Conservation (phyloP, 2,797 vertebrate genomes). For the Schizopygopsis pylzovi region DNA sequence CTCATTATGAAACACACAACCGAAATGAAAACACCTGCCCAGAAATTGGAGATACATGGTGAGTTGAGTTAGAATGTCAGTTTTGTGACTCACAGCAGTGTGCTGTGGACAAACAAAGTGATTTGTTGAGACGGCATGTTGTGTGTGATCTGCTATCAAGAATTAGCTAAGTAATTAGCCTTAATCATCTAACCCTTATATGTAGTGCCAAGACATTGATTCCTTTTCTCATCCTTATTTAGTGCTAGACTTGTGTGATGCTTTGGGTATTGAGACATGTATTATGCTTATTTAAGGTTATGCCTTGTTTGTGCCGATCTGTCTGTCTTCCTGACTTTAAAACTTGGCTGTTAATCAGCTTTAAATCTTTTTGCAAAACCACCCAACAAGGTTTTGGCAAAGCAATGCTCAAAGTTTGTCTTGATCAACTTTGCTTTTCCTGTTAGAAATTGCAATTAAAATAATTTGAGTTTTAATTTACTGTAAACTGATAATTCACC, state of each 20-base stretch:
- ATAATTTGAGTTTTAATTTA: too few species aligned
- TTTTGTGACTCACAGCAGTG: not conserved
- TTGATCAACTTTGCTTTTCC: not conserved
- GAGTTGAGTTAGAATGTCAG: not conserved
- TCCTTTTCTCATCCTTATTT: not conserved
- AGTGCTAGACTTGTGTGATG: not conserved
- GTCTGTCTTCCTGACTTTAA: not conserved
- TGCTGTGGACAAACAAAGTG: not conserved
- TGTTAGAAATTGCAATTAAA: too few species aligned
- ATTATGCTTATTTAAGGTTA: not conserved
- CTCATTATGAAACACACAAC: not conserved
- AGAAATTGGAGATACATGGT: not conserved
- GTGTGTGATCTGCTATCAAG: not conserved
- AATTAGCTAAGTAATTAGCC: not conserved
- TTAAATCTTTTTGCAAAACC: not conserved
- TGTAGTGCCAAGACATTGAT: not conserved
- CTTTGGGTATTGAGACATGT: not conserved
- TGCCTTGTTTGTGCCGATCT: not conserved
- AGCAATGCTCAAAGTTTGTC: not conserved
- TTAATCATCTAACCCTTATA: not conserved
- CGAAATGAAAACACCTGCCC: not conserved
- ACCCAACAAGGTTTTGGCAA: not conserved
- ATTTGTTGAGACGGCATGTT: not conserved
- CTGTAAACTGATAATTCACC: too few species aligned
- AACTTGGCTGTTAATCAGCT: not conserved